Evolutionary conservation across 2,113 vertebrate genomes (phyloP).

Genomic region (Rynchops niger): DNA sequence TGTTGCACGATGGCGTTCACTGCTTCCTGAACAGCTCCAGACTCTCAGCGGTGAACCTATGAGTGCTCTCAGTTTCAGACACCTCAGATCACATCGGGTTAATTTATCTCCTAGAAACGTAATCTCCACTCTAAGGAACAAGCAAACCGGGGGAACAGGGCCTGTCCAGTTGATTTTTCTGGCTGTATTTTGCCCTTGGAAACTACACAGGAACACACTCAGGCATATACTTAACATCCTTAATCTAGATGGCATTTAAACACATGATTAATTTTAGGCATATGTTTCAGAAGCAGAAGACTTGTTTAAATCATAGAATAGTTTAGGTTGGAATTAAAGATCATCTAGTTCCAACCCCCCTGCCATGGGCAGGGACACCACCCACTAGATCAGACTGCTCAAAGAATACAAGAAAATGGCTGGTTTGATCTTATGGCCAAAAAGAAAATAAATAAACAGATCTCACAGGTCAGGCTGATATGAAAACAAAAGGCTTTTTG

Average conservation of each 20-base stretch:
- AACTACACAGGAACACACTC: background rate
- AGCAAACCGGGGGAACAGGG: background rate
- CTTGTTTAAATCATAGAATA: background rate
- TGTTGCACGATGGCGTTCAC: rapidly evolving
- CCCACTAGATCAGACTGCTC: background rate
- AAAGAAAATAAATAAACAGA: background rate
- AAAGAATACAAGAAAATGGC: background rate
- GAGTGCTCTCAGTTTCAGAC: background rate
- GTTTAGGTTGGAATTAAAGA: background rate
- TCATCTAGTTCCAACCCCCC: background rate
- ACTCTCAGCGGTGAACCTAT: background rate
- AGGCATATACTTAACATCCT: background rate
- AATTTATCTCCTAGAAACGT: background rate
- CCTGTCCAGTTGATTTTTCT: background rate
- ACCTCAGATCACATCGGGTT: background rate
- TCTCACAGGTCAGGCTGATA: background rate
- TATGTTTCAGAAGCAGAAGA: background rate
- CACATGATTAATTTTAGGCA: background rate
- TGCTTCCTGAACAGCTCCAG: background rate
- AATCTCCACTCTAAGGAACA: background rate
- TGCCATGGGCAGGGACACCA: background rate
- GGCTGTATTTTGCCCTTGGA: background rate
- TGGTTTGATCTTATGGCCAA: background rate
- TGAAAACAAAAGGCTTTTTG: background rate
- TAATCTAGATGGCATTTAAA: background rate